Evolutionary conservation across 1,140 invertebrate species (phyloP).

Genomic region (Kradibia gibbosae): DNA sequence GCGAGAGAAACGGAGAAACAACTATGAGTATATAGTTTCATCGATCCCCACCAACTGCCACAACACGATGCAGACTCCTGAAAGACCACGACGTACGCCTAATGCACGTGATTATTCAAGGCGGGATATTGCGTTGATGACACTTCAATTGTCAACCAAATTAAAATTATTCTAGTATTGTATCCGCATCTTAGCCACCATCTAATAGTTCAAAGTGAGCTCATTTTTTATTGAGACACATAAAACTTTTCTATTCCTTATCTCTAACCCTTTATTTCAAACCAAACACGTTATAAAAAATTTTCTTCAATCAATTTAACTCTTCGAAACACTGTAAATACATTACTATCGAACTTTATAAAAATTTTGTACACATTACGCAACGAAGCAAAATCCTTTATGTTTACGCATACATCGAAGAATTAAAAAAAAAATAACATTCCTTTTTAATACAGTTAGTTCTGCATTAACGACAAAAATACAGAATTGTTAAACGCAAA

Average conservation of each 20-base stretch:
- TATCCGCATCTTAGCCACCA: not conserved
- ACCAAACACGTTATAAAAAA: too few species aligned
- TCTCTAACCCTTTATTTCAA: not conserved
- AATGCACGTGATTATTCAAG: not conserved
- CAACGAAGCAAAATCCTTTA: too few species aligned
- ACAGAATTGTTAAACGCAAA: too few species aligned
- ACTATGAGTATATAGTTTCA: constrained; percentile 6
- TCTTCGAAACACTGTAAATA: too few species aligned
- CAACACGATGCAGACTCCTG: not conserved
- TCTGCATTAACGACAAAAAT: too few species aligned
- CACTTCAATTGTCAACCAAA: constrained; percentile 24
- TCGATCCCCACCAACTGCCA: constrained; percentile 12
- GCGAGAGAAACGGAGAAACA: not conserved
- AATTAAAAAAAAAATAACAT: too few species aligned
- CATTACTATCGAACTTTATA: too few species aligned
- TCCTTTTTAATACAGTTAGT: too few species aligned
- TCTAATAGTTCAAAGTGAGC: constrained; percentile 19
- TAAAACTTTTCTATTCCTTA: not conserved
- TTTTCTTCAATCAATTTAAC: too few species aligned
- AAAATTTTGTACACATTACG: too few species aligned
- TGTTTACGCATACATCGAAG: too few species aligned
- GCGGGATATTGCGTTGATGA: not conserved
- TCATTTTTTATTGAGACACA: not conserved
- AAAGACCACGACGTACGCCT: not conserved
- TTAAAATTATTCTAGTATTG: not conserved